phyloP scores from a whole-genome alignment of 2,888 invertebrate species.

The Ophion costatus region DNA sequence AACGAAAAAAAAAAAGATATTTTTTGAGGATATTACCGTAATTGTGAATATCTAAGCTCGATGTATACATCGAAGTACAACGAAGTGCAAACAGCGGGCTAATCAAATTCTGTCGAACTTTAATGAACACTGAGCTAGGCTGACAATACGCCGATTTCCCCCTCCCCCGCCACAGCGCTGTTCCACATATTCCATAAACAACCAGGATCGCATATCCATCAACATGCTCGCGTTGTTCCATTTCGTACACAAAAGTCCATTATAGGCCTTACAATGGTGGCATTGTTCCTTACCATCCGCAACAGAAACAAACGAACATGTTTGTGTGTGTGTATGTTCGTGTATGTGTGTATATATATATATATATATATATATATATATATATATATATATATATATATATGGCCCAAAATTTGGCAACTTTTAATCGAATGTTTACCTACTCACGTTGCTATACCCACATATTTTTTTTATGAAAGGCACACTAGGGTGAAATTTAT shows the following conservation, averaged over 20 bases:
- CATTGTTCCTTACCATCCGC: conserved; percentile 6
- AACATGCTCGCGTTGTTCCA: conserved; percentile 11
- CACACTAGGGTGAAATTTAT: neutral
- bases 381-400: neutral
- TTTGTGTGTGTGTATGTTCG: no score
- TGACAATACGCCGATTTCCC: conserved; percentile 10
- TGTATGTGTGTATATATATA: no score
- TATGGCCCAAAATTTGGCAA: neutral
- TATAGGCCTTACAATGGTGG: neutral
- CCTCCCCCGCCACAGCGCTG: neutral
- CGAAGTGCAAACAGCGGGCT: no score
- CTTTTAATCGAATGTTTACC: neutral
- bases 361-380: neutral
- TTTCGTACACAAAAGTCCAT: conserved; percentile 19
- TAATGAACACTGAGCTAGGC: conserved; percentile 30
- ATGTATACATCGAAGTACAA: no score
- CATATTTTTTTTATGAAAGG: neutral
- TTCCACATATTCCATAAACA: conserved; percentile 19
- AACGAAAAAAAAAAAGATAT: no score
- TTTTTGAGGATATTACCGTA: no score
- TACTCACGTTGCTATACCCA: neutral
- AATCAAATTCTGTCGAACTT: conserved; percentile 17
- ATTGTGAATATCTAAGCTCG: no score
- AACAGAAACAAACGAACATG: neutral
- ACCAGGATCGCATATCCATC: conserved; percentile 17